Conservation (phyloP, 1,140 invertebrate genomes). For the Pararge aegeria region DNA sequence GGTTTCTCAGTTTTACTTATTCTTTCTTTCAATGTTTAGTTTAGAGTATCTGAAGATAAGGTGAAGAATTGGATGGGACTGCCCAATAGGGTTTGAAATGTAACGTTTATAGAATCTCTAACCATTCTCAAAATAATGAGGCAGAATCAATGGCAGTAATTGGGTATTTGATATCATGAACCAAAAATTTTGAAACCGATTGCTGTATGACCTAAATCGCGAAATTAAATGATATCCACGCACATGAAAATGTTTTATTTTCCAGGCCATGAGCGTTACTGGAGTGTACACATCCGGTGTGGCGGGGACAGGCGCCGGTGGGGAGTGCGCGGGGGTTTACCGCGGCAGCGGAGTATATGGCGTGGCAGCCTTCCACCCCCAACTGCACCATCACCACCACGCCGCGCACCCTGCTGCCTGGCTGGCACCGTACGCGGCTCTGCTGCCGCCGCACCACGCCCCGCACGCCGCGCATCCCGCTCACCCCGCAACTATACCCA, state of each 20-base stretch:
- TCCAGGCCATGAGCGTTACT: conserved; percentile 69
- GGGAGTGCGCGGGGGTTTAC: conserved; percentile 62
- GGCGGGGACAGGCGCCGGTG: conserved; percentile 46
- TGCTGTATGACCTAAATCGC: no score
- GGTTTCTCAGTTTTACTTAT: no score
- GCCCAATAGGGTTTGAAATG: no score
- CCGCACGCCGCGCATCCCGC: conserved; percentile 58
- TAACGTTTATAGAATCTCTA: no score
- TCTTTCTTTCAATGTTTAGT: no score
- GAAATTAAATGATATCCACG: no score
- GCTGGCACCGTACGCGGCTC: conserved; percentile 69
- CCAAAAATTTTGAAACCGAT: no score
- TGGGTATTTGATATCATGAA: no score
- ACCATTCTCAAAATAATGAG: no score
- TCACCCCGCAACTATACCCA: conserved; percentile 64
- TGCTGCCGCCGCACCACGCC: conserved; percentile 63
- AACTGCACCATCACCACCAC: conserved; percentile 68
- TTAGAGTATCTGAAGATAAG: no score
- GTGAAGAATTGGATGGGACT: no score
- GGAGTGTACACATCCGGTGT: conserved; percentile 62
- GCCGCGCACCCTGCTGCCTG: conserved; percentile 59
- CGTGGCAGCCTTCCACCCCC: conserved; percentile 64
- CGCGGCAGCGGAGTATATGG: conserved; percentile 67
- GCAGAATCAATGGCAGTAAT: no score
- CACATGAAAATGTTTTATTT: conserved; percentile 14